Conservation (phyloP, 2,888 invertebrate species). For the Nineta flava region DNA sequence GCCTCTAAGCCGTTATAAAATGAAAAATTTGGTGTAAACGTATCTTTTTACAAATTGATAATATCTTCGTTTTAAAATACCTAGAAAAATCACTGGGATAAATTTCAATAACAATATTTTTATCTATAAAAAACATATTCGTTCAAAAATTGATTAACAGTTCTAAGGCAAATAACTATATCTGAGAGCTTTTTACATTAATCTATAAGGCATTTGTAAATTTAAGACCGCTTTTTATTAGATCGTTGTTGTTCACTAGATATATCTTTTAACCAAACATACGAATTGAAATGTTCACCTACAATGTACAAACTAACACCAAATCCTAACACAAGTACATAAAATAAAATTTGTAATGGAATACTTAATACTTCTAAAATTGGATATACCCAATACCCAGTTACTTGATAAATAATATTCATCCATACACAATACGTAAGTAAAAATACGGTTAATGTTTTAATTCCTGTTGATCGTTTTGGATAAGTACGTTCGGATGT, state of each 20-base stretch:
- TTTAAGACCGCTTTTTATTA: neutral
- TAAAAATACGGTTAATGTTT: conserved; percentile 47
- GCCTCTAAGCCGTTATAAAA: no score
- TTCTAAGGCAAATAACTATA: neutral
- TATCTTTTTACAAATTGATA: no score
- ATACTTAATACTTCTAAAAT: conserved; percentile 62
- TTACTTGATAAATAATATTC: conserved; percentile 53
- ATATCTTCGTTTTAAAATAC: no score
- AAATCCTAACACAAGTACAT: conserved; percentile 42
- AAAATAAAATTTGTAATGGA: conserved; percentile 58
- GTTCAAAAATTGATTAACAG: neutral
- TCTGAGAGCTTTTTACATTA: neutral
- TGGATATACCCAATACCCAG: conserved; percentile 86
- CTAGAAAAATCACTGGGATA: no score
- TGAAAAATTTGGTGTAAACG: no score
- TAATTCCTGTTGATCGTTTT: conserved; percentile 42
- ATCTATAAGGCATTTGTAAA: neutral
- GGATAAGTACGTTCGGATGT: conserved; percentile 68
- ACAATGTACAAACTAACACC: conserved; percentile 42
- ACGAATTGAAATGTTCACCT: conserved; percentile 56
- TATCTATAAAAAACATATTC: neutral
- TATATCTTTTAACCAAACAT: conserved; percentile 40
- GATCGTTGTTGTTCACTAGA: neutral
- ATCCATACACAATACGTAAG: conserved; percentile 62
- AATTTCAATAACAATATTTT: no score